These are phyloP conservation scores for Clarias platycephalus DNA, from an alignment of 2,797 vertebrate genomes.

Conservation along the genomic window DNA sequence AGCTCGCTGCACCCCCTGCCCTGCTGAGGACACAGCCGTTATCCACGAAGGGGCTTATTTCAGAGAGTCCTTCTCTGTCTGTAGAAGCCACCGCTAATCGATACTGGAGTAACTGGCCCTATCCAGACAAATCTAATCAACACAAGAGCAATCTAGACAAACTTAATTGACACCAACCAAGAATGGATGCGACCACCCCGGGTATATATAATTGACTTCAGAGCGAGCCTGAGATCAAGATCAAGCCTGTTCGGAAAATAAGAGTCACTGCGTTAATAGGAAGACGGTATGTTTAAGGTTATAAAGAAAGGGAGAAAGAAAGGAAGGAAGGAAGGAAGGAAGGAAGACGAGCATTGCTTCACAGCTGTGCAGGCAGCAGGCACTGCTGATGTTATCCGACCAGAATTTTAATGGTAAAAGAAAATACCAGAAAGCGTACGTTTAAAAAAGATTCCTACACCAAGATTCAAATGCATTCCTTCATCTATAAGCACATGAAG, in stretches of 20 bases:
- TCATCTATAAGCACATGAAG: neutral
- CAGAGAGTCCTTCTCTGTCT: slow-evolving; percentile 20
- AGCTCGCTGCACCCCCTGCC: neutral
- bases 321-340: neutral
- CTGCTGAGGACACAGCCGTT: slow-evolving; percentile 11
- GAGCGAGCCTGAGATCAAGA: slow-evolving; percentile 18
- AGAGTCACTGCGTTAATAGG: neutral
- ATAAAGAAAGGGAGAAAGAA: neutral
- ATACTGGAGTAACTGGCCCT: slow-evolving; percentile 40
- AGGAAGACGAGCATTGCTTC: neutral
- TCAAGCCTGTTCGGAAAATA: slow-evolving; percentile 7
- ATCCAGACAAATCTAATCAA: slow-evolving; percentile 50
- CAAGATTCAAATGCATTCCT: neutral
- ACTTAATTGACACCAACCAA: slow-evolving; percentile 45
- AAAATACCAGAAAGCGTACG: slow-evolving; percentile 43
- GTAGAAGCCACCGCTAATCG: slow-evolving; percentile 37
- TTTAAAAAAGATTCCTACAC: neutral
- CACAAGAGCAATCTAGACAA: slow-evolving; percentile 44
- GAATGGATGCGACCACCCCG: slow-evolving; percentile 24
- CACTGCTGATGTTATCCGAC: slow-evolving; percentile 33
- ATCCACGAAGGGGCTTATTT: slow-evolving; percentile 16
- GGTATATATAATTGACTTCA: slow-evolving; percentile 38
- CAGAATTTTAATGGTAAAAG: slow-evolving; percentile 51
- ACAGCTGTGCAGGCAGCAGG: slow-evolving; percentile 40
- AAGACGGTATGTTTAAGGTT: neutral